Evolutionary conservation across 2,113 vertebrate genomes (phyloP).

Genomic region (Ptychochromis oligacanthus): DNA sequence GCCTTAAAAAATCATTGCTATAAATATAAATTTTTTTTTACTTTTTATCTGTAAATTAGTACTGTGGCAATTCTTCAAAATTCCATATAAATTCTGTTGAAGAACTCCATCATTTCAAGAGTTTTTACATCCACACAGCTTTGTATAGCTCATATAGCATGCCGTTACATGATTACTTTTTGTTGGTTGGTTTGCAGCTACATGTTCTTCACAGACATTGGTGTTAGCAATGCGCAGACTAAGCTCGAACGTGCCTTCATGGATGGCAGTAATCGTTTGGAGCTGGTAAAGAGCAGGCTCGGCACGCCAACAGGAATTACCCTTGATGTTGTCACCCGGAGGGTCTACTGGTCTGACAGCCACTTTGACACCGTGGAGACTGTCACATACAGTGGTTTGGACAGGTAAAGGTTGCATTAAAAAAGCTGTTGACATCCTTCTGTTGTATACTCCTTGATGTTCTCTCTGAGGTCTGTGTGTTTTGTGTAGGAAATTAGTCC

Average conservation of each 20-base stretch:
- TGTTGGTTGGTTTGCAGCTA: conserved; percentile 65
- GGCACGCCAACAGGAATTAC: conserved; percentile 76
- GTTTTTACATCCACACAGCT: neutral
- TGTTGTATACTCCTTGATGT: neutral
- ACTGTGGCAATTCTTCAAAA: neutral
- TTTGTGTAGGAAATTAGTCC: conserved; percentile 58
- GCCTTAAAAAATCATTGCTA: neutral
- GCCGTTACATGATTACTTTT: neutral
- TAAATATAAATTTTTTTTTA: neutral
- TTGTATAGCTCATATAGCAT: neutral
- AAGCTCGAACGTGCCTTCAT: conserved; percentile 80
- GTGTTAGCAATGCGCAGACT: conserved; percentile 44
- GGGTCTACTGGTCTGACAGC: conserved; percentile 81
- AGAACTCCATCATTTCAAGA: neutral
- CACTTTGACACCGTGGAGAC: conserved; percentile 81
- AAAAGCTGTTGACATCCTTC: neutral
- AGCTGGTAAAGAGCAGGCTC: conserved; percentile 72
- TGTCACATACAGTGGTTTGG: conserved; percentile 76
- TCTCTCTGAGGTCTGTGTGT: neutral
- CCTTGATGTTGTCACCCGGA: conserved; percentile 73
- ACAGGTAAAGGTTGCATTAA: conserved; percentile 65
- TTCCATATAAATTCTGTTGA: too few relatives aligned
- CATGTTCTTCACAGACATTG: conserved; percentile 81
- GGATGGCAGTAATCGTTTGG: conserved; percentile 77
- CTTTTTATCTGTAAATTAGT: neutral